A percentile compares a stretch with the other conserved stretches of the same genome.
These are phyloP conservation scores for Listronotus oregonensis DNA, from an alignment of 1,140 invertebrate species.

Conservation along the genomic window DNA sequence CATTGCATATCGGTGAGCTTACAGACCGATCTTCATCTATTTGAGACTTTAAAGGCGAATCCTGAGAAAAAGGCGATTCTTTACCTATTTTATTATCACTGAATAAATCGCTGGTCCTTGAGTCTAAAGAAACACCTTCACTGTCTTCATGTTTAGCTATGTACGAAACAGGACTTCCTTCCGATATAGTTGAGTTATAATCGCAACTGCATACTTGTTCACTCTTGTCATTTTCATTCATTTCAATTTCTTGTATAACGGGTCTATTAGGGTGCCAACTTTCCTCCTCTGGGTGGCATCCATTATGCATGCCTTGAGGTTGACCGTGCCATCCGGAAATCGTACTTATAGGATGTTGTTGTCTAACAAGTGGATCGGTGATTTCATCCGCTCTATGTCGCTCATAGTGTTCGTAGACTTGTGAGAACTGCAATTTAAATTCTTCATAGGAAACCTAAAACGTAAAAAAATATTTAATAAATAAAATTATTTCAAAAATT, in stretches of 20 bases:
- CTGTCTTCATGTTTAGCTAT: slow-evolving; percentile 59
- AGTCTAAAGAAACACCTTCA: slow-evolving; percentile 61
- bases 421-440: slow-evolving; percentile 92
- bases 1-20: slow-evolving; percentile 51
- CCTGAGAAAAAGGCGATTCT: slow-evolving; percentile 52
- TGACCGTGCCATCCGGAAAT: slow-evolving; percentile 91
- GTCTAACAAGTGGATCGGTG: slow-evolving; percentile 88
- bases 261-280: slow-evolving; percentile 57
- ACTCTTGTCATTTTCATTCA: slow-evolving; percentile 58
- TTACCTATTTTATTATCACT: slow-evolving; percentile 61
- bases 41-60: slow-evolving; percentile 49
- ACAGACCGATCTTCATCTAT: slow-evolving; percentile 37
- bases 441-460: slow-evolving; percentile 89
- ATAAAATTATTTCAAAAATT: too few relatives aligned
- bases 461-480: too few relatives aligned
- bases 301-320: slow-evolving; percentile 55
- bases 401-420: slow-evolving; percentile 98
- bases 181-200: slow-evolving; percentile 62
- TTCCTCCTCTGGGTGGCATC: slow-evolving; percentile 55
- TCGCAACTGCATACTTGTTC: slow-evolving; percentile 62
- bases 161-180: slow-evolving; percentile 62
- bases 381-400: slow-evolving; percentile 91
- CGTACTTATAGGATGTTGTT: slow-evolving; percentile 92
- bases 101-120: slow-evolving; percentile 60
- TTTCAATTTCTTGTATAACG: slow-evolving; percentile 54